phyloP scores from a whole-genome alignment of 2,113 vertebrate genomes.

The Glaucidium brasilianum region DNA sequence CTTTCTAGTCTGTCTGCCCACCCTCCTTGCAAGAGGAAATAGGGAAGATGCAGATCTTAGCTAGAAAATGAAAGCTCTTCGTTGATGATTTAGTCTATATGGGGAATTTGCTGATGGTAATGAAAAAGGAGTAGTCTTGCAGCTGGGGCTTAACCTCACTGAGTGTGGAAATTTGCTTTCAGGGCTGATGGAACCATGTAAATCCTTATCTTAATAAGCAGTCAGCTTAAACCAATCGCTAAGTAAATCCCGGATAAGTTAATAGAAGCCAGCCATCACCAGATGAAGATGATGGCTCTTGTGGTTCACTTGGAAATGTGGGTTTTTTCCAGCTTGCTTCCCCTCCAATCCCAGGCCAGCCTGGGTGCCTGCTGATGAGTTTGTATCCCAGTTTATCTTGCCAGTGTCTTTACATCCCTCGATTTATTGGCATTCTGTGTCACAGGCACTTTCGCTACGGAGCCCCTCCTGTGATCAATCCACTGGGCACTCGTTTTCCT shows the following conservation, averaged over 20 bases:
- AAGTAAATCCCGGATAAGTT: neutral
- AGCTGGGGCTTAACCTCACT: neutral
- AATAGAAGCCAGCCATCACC: neutral
- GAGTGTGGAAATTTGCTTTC: conserved; percentile 23
- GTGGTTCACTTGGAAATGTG: neutral
- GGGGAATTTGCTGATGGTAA: neutral
- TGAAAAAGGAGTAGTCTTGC: neutral
- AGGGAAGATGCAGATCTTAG: neutral
- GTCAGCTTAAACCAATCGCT: conserved; percentile 24
- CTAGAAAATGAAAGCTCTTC: neutral
- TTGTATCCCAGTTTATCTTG: neutral
- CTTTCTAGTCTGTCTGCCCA: neutral
- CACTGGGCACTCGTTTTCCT: conserved; percentile 78
- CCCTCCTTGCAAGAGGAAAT: neutral
- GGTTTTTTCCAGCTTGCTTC: neutral
- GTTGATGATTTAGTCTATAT: neutral
- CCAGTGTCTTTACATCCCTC: neutral
- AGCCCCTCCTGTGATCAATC: conserved; percentile 92
- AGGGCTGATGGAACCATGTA: neutral
- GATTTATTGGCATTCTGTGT: accelerated
- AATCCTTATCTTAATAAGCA: conserved; percentile 45
- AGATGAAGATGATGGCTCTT: neutral
- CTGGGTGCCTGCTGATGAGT: neutral
- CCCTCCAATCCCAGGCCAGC: neutral
- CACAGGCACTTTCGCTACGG: conserved; percentile 86